These are phyloP conservation scores for Megalonaias nervosa DNA, from an alignment of 1,140 invertebrate species.

Conservation along the genomic window DNA sequence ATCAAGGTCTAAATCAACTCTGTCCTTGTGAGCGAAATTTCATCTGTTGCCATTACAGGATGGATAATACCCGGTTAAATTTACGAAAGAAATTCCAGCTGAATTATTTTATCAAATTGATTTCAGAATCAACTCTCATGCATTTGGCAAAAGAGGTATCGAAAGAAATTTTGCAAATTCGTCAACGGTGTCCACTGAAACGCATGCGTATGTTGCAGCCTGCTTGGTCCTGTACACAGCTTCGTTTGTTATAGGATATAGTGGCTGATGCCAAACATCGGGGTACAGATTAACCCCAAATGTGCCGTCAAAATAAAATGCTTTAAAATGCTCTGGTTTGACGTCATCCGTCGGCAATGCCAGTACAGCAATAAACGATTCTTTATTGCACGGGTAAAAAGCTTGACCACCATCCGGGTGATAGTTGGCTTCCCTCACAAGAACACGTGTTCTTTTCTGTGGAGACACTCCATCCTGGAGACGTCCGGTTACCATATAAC, in stretches of 20 bases:
- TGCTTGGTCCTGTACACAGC: neutral
- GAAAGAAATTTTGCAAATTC: constrained; percentile 19
- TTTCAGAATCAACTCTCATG: no score
- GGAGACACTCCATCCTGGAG: constrained; percentile 15
- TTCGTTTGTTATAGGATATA: constrained; percentile 25
- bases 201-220: neutral
- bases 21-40: no score
- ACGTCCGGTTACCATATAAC: constrained; percentile 18
- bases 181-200: constrained; percentile 16
- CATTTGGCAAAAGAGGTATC: neutral
- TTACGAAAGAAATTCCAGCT: no score
- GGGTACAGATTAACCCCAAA: constrained; percentile 22
- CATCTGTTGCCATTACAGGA: no score
- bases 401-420: constrained; percentile 24
- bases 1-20: no score
- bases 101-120: no score
- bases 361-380: constrained; percentile 18
- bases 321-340: constrained; percentile 18
- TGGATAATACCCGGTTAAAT: no score
- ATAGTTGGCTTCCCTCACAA: constrained; percentile 27
- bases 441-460: constrained; percentile 23
- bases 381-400: constrained; percentile 18
- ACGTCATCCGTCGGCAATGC: constrained; percentile 23
- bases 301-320: constrained; percentile 31
- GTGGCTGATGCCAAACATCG: constrained; percentile 25